Base-by-base conservation (phyloP, 2,113 vertebrate species). In the Caranx ignobilis region DNA sequence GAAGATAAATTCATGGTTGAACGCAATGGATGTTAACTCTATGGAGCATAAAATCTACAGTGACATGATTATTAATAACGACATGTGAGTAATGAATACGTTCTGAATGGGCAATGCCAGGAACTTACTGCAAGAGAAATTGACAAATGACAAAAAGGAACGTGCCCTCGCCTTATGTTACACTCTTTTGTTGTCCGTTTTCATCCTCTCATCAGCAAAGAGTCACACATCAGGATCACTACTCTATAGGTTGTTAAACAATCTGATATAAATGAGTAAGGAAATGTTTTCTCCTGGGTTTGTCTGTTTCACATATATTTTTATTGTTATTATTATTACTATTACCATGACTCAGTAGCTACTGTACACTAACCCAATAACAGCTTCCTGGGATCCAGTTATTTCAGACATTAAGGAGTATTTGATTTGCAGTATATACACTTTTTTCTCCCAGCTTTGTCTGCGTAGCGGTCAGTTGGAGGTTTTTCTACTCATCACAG, bases 111-210 rank as follows among this genome's bases (percentile, higher is more conserved):
- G 71, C 74, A 91, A 84, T 78, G 79, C 81, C 54, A 83, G 79
- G 65, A 82, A 75, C 82, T 82, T 86, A 81, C 87, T 80, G 26
- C 85, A 77, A 88, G 89, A 89, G 85, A 87, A 89, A 81, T 88
- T 88, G 91, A 92, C 68, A 67, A 88, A 81, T 43, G 65, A 88
- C 76, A 78, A 75, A 87, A 87, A 87, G 71, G 78, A 88, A 85
- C 78, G 73, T 85, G 81, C 90, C 91, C 89, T 92, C 85, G 89
- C 93, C 90, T 94, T 93, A 93, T 89, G 84, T 91, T 87, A 48
- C 57, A 75, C 61, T 83, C 69, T 71, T 89, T 75, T 87, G 34
- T 84, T 81, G 32, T 82, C 84, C 74, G 21, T 68, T 80, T 85
- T 66, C 21, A 50, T 77, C 71, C 43, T 71, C 67, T 67, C 79